These are phyloP conservation scores for Phasianus colchicus DNA, from an alignment of 2,113 vertebrate genomes.

Conservation along the genomic window DNA sequence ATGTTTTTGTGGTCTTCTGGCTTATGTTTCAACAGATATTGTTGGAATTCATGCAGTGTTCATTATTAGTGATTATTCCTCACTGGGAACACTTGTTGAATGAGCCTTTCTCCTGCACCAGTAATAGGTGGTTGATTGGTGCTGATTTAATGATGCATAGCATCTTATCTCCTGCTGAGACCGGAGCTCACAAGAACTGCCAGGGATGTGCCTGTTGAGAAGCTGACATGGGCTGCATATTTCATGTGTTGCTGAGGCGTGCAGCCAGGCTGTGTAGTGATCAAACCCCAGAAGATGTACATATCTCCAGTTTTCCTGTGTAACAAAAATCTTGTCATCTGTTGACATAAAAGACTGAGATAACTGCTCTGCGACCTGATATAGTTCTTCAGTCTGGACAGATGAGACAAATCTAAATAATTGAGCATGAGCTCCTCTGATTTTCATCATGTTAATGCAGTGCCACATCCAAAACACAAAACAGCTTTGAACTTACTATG, in stretches of 20 bases:
- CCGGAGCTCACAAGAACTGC: background rate
- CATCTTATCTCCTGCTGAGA: conserved; percentile 15
- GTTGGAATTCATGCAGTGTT: background rate
- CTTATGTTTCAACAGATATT: background rate
- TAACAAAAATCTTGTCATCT: conserved; percentile 31
- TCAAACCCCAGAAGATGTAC: background rate
- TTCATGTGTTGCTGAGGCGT: conserved; percentile 8
- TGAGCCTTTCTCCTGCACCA: background rate
- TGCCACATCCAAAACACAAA: background rate
- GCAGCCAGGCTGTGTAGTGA: background rate
- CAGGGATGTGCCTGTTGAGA: background rate
- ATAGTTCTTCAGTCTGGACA: background rate
- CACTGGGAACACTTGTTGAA: background rate
- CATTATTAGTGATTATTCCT: background rate
- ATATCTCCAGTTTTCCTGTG: background rate
- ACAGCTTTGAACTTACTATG: background rate
- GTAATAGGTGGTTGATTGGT: background rate
- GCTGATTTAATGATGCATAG: conserved; percentile 9
- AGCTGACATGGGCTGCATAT: conserved; percentile 9
- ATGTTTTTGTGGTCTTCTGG: background rate
- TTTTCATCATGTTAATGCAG: background rate
- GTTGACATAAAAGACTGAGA: background rate
- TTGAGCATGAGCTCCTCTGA: background rate
- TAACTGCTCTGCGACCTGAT: background rate
- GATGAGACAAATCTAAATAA: conserved; percentile 43